Evolutionary conservation across 2,888 invertebrate genomes (phyloP), one percentile per base, ranked within the genome.

Genomic region (Agonum fuliginosum): DNA sequence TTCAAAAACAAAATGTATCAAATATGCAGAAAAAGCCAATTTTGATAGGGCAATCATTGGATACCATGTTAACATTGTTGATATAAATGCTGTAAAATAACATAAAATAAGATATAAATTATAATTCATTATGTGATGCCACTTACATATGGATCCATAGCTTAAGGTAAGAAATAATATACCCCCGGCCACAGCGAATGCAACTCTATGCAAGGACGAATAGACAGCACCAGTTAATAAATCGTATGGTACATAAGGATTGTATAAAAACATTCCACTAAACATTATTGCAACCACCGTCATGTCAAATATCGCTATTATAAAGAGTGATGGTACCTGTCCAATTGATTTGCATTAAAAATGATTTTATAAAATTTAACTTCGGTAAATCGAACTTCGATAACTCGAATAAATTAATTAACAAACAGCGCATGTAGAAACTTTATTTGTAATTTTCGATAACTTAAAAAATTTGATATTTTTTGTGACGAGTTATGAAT

Each of bases 21-120:
- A 83, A 82, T 91, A 92, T 8, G 90, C 87, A 0, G 90, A 90
- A 82, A 91, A 91, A 0, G 90, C 86, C 43, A 91, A 85, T 48
- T 90, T 88, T 80, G 91, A 90, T 0, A 91, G 85, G 0, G 90
- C 89, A 37, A 89, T 88, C 88, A 90, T 91, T 0, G 89, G 88
- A 77, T 86, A 87, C 91, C 91, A 91, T 17, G 14, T 46, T 8
- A 46, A 8, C 6, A 46, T 3, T 46, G 46, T 6, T 14, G 17
- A n/a, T n/a, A n/a, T n/a, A n/a, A n/a, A n/a, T 5, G 46, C 46
- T 46, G 43, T 17, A 46, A 46, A 46, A 46, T 46, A 20, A n/a
- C n/a, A n/a, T n/a, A n/a, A n/a, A n/a, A n/a, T n/a, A n/a, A n/a
- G n/a, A n/a, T n/a, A n/a, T n/a, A n/a, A 72, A 58, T n/a, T 41